Percentiles rank a stretch among this genome's conserved stretches.
phyloP scores from a whole-genome alignment of 2,113 vertebrate species.

The Ctenomys sociabilis region DNA sequence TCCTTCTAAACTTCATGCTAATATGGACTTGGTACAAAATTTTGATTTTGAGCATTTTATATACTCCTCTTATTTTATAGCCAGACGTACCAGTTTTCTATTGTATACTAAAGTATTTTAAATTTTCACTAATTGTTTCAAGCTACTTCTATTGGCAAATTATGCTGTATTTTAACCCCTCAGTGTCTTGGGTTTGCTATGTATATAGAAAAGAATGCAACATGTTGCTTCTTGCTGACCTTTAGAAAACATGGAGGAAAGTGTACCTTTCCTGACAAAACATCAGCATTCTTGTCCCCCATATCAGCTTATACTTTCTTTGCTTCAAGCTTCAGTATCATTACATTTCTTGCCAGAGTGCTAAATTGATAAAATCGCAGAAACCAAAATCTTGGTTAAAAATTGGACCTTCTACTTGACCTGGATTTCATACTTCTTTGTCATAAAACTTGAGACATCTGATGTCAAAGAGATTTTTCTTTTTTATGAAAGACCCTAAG shows the following conservation, averaged over 20 bases:
- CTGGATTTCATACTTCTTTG: conserved; percentile 30
- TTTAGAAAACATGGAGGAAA: conserved; percentile 39
- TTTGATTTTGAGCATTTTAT: conserved; percentile 10
- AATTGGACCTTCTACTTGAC: conserved; percentile 9
- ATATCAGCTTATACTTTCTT: neutral
- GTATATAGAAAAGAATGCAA: neutral
- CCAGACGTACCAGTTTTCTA: neutral
- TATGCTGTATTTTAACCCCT: neutral
- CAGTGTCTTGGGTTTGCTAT: neutral
- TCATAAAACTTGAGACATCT: neutral
- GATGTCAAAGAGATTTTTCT: neutral
- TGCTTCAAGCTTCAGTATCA: conserved; percentile 5
- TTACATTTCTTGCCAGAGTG: conserved; percentile 54
- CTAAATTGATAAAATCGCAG: conserved; percentile 55
- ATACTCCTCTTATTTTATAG: neutral
- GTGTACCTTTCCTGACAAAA: neutral
- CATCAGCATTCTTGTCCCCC: conserved; percentile 12
- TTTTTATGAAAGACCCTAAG: neutral
- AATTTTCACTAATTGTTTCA: neutral
- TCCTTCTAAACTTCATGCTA: neutral
- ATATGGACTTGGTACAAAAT: neutral
- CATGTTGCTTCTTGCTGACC: conserved; percentile 44
- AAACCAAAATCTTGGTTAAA: conserved; percentile 47
- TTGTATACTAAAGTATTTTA: neutral
- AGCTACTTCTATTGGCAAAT: neutral